Evolutionary conservation across 1,140 invertebrate genomes (phyloP), one percentile per base, ranked within the genome.

Genomic region (Manduca sexta): DNA sequence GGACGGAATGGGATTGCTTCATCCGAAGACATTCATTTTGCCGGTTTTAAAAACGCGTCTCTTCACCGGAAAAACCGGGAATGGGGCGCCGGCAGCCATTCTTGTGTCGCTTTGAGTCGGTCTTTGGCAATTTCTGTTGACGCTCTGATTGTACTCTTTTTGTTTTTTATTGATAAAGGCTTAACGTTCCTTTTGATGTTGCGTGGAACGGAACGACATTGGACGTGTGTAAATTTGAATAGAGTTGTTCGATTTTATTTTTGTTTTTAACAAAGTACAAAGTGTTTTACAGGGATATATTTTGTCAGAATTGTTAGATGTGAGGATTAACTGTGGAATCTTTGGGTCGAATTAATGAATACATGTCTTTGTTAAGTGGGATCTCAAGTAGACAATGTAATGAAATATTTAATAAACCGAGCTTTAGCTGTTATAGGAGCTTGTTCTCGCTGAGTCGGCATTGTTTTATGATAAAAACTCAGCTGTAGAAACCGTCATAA

Each of bases 1-100:
- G 12, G 53, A 46, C 50, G 13, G 51, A 56, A 55, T 45, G 44
- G 46, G 49, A 56, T 48, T 52, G 49, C 45, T 34, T 44, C 18
- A 30, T 31, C 13, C 49, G 17, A 30, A 39, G 44, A 49, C 45
- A 12, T 45, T 51, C 37, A 43, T 48, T 56, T 44, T 51, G 17
- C 1, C 21, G 26, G 8, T 39, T 46, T 46, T 42, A 51, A 51
- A 45, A 56, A 56, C 39, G 13, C 29, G 35, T 18, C 35, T 30
- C 26, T 45, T 45, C 39, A 41, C 15, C 30, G 41, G 41, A 38
- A 44, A 44, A 14, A 34, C 16, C 11, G 35, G 21, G 15, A 38
- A 31, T 13, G 35, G 11, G 6, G 37, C 34, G 46, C 34, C 31
- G 7, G 30, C 7, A 45, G 31, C 12, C 16, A 45, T 43, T 43